phyloP scores from a whole-genome alignment of 2,888 invertebrate genomes.

The Dusona sp. region DNA sequence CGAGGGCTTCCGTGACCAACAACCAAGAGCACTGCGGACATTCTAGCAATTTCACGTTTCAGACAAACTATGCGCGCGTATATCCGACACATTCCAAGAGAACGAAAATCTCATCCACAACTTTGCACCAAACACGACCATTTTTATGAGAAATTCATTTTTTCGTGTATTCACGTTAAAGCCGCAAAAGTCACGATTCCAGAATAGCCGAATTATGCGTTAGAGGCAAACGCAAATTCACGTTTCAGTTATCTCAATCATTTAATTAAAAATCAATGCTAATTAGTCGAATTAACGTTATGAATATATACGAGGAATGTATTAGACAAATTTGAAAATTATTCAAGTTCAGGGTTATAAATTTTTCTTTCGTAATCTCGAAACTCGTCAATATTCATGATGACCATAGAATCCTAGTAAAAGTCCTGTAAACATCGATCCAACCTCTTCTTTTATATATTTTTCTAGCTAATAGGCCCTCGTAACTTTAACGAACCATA shows the following conservation, averaged over 20 bases:
- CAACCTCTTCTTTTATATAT: background rate
- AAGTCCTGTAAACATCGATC: background rate
- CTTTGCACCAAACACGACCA: background rate
- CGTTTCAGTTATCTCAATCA: background rate
- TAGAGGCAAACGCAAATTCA: background rate
- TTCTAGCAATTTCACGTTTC: constrained; percentile 58
- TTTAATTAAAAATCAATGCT: background rate
- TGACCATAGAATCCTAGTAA: background rate
- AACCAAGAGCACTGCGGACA: constrained; percentile 56
- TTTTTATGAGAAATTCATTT: background rate
- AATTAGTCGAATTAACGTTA: background rate
- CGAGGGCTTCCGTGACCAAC: constrained; percentile 74
- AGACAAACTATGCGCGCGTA: background rate
- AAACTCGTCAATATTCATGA: background rate
- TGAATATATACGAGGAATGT: background rate
- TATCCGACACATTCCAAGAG: background rate
- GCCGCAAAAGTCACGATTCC: too few species aligned
- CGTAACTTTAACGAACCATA: background rate
- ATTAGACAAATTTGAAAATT: background rate
- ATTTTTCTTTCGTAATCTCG: background rate
- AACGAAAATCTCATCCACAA: constrained; percentile 23
- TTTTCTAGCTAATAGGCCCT: background rate
- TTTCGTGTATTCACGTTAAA: background rate
- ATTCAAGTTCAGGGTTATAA: background rate
- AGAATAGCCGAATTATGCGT: background rate